phyloP scores from a whole-genome alignment of 2,113 vertebrate genomes.

The Lucifuga dentata region DNA sequence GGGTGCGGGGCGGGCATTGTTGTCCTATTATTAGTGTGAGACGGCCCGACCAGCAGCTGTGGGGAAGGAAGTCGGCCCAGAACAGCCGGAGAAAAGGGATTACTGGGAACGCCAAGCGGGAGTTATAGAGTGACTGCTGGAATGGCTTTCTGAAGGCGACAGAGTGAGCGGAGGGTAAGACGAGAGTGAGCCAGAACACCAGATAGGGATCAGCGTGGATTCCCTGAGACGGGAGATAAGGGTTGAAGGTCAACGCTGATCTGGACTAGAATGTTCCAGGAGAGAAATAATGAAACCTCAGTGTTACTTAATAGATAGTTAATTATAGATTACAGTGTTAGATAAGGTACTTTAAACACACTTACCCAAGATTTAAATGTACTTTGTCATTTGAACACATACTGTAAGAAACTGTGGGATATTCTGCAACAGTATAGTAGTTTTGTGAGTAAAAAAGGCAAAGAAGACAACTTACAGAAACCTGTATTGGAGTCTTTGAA shows the following conservation, averaged over 20 bases:
- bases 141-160: constrained; percentile 65
- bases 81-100: constrained; percentile 72
- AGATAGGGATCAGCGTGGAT: constrained; percentile 36
- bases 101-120: constrained; percentile 68
- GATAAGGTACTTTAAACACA: too few species aligned
- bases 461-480: too few species aligned
- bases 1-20: constrained; percentile 72
- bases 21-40: constrained; percentile 83
- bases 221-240: neutral
- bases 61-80: constrained; percentile 79
- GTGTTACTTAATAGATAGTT: too few species aligned
- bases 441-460: too few species aligned
- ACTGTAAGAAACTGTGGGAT: too few species aligned
- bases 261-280: neutral
- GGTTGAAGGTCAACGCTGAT: constrained; percentile 28
- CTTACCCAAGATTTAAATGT: too few species aligned
- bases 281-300: neutral
- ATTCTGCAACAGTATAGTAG: too few species aligned
- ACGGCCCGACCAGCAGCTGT: constrained; percentile 71
- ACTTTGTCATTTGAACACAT: too few species aligned
- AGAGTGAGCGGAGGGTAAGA: constrained; percentile 38
- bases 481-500: too few species aligned
- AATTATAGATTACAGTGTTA: too few species aligned
- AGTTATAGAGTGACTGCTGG: constrained; percentile 61
- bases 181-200: constrained; percentile 21